A percentile compares a stretch with the other conserved stretches of the same genome.
These are phyloP conservation scores for Clostera curtula DNA, from an alignment of 2,888 invertebrate genomes.

Conservation along the genomic window DNA sequence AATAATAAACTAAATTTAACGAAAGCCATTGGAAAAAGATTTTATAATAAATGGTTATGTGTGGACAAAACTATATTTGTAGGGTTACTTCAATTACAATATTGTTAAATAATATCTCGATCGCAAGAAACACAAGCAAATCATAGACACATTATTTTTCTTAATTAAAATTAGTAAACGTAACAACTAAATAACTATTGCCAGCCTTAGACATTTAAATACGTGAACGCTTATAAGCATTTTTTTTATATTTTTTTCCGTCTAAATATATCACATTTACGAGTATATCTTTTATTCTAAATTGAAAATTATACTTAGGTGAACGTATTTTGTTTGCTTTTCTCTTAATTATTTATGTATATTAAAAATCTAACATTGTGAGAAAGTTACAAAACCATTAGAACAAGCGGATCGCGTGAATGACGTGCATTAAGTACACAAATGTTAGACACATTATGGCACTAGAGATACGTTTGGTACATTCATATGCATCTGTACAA, in stretches of 20 bases:
- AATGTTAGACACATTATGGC: constrained; percentile 36
- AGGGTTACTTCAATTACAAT: no score
- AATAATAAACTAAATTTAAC: no score
- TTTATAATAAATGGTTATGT: no score
- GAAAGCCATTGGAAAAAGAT: no score
- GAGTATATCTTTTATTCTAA: constrained; percentile 58
- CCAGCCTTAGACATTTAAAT: constrained; percentile 45
- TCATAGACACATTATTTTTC: no score
- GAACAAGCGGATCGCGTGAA: constrained; percentile 31
- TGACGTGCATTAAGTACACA: constrained; percentile 36
- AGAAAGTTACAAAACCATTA: constrained; percentile 25
- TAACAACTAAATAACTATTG: constrained; percentile 21
- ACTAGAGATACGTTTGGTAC: constrained; percentile 31
- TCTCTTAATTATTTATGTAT: constrained; percentile 22
- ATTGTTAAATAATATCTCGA: no score
- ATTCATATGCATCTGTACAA: constrained; percentile 9
- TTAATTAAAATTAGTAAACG: no score
- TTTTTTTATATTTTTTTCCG: constrained; percentile 53
- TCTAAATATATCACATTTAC: constrained; percentile 65
- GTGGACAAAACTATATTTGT: no score
- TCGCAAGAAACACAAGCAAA: no score
- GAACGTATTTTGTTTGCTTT: constrained; percentile 46
- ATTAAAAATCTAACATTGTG: constrained; percentile 38
- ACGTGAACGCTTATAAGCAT: constrained; percentile 52
- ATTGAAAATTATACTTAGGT: constrained; percentile 36